These are phyloP conservation scores for Empidonax traillii DNA, from an alignment of 2,113 vertebrate genomes.

Conservation along the genomic window DNA sequence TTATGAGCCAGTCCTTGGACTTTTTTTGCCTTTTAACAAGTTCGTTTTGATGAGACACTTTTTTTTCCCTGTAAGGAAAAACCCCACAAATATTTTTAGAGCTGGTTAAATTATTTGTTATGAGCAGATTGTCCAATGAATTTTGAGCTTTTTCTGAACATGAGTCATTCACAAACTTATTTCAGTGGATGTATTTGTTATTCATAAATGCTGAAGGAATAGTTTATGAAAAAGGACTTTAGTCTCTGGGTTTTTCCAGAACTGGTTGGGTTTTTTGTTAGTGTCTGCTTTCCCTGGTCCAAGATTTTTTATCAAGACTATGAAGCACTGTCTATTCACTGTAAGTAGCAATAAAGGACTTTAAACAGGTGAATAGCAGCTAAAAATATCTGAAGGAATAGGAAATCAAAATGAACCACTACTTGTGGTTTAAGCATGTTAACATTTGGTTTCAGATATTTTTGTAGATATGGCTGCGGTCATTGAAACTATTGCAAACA, in stretches of 20 bases:
- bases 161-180: conserved; percentile 43
- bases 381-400: not conserved
- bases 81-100: conserved; percentile 41
- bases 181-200: conserved; percentile 32
- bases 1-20: not conserved
- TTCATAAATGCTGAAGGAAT: conserved; percentile 31
- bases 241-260: not conserved
- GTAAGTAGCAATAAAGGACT: not conserved
- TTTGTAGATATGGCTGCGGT: not conserved
- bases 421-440: not conserved
- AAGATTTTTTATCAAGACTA: not conserved
- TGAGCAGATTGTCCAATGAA: conserved; percentile 18
- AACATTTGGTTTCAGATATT: not conserved
- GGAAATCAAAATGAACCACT: not conserved
- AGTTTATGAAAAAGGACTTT: not conserved
- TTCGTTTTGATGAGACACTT: conserved; percentile 18
- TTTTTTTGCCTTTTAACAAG: conserved; percentile 20
- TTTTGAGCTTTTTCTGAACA: conserved; percentile 20
- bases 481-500: not conserved
- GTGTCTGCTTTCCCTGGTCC: not conserved
- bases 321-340: not conserved
- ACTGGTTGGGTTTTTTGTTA: not conserved
- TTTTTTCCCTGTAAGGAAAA: conserved; percentile 44
- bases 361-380: not conserved
- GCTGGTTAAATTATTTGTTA: conserved; percentile 39